Base-by-base conservation (phyloP, 2,113 vertebrate species). In the Hippocampus comes region DNA sequence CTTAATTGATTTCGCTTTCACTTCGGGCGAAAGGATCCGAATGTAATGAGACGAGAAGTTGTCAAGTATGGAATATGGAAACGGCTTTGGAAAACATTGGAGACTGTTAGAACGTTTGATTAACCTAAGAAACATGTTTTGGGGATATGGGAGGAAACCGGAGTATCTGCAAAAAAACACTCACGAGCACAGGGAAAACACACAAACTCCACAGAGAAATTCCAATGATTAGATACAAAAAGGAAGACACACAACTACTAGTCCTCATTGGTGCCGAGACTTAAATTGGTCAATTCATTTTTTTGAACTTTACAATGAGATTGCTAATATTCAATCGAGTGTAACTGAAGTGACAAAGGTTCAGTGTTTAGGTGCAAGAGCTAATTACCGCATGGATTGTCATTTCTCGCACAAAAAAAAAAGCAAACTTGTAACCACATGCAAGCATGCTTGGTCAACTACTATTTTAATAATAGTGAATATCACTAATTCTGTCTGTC, bases 401-500 rank as follows among this genome's bases (percentile, higher is more conserved):
- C 1, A 41, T 38, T 10, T n/a, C 4, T 10, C 6, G 20, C 51
- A 9, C 20, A 10, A 23, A 57, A 57, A 2, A 7, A 30, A 17
- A 60, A 60, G 5, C 2, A 4, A 9, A 55, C 21, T n/a, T 23
- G 9, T 15, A 12, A 11, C 56, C 27, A 4, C 2, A 46, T 53
- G 12, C 61, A 23, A 60, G 21, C n/a, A 10, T 25, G 17, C 48
- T 20, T 4, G 3, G 56, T 61, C 42, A 27, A 38, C 12, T 25
- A 1, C 63, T 8, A 15, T 14, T 17, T 64, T 42, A 25, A 63
- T 55, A n/a, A 71, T 56, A 55, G 61, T 70, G 27, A 74, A 56
- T 23, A 75, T 49, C 63, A 61, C 7, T 41, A 17, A 55, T 57
- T 55, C 20, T 21, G 68, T 75, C 25, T 55, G 18, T 42, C 25